Base-by-base conservation (phyloP, 2,888 invertebrate species). In the Amphipyra berbera region DNA sequence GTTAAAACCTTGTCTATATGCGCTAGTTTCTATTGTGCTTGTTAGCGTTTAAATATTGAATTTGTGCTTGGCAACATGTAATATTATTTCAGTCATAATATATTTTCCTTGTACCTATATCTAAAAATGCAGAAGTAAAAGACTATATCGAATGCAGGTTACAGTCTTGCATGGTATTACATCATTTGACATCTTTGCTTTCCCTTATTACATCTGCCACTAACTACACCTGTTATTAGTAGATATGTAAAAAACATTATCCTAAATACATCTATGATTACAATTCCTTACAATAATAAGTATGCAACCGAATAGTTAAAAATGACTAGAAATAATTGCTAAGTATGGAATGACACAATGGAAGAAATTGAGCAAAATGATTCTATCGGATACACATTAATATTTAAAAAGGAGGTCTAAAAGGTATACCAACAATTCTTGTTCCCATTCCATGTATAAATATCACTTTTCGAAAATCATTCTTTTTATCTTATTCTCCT, bases 321-420 rank as follows among this genome's bases (percentile, higher is more conserved):
- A 65, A 70, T 72, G 75, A 79, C 65, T 56, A 78, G 83, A 84
- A 81, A 81, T 81, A 81, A 78, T 68, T 65, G 52, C 56, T 59
- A 58, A 66, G 66, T 76, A 80, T 73, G 72, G 66, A 81, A 79
- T 73, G 75, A 75, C 71, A 71, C 57, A 65, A 61, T 78, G 77
- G 81, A 84, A 84, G 84, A 80, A 71, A 68, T 87, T 88, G 84
- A 87, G 84, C 85, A 82, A 84, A 71, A 71, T 45, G 0, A 82
- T 78, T 71, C 46, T 67, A 73, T 61, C 21, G 59, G 27, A 54
- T 68, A 71, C 42, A 69, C 45, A 65, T 61, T 8, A 62, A 58
- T 60, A 67, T 53, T 62, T 44, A 56, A 10, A 66, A 68, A 68
- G 73, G 30, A 63, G 57, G 63, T 76, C 72, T 77, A 68, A 76